Conservation (phyloP, 1,140 invertebrate species). For the Sweltsa coloradensis region DNA sequence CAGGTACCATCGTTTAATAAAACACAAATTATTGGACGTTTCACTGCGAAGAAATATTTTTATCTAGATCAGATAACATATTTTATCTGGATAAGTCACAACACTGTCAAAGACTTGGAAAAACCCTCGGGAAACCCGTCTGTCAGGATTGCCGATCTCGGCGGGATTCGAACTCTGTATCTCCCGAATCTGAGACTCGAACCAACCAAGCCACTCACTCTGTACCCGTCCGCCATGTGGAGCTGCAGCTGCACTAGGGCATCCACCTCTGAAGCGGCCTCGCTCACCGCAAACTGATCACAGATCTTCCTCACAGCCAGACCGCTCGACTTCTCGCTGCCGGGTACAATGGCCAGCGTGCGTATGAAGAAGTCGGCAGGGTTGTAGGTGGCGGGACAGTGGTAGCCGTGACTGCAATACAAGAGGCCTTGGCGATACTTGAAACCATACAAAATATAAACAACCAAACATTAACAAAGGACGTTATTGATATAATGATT, state of each 20-base stretch:
- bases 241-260: constrained; percentile 42
- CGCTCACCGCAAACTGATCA: constrained; percentile 62
- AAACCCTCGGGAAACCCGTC: no score
- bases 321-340: constrained; percentile 49
- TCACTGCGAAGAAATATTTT: no score
- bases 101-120: no score
- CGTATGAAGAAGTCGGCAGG: constrained; percentile 88
- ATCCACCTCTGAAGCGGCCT: constrained; percentile 59
- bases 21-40: no score
- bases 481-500: neutral
- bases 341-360: constrained; percentile 67
- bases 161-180: no score
- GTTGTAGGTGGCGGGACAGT: constrained; percentile 73
- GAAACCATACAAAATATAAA: neutral
- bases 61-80: no score
- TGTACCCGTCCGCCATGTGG: constrained; percentile 36
- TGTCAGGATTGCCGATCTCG: no score
- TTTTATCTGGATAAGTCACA: no score
- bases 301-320: constrained; percentile 56
- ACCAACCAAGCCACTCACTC: no score
- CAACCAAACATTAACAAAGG: neutral
- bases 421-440: constrained; percentile 3
- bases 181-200: no score
- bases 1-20: no score
- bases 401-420: constrained; percentile 53